phyloP scores from a whole-genome alignment of 2,113 vertebrate genomes.

The Nicator chloris region DNA sequence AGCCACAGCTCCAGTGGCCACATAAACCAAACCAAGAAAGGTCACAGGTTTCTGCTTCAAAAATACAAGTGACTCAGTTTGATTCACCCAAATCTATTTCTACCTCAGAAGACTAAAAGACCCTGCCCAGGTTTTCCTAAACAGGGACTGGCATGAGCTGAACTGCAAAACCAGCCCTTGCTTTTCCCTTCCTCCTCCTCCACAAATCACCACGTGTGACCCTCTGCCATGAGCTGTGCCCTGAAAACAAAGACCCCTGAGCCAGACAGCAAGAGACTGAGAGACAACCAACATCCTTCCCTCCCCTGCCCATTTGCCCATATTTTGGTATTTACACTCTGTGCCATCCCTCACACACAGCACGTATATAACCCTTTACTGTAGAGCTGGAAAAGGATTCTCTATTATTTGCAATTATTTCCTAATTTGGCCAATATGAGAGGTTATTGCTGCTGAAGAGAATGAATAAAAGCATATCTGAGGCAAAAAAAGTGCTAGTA shows the following conservation, averaged over 20 bases:
- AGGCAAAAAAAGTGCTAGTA: slow-evolving; percentile 61
- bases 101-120: background rate
- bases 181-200: background rate
- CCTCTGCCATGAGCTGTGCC: background rate
- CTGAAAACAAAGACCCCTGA: background rate
- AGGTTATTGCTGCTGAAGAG: slow-evolving; percentile 64
- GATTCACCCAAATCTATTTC: background rate
- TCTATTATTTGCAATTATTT: slow-evolving; percentile 69
- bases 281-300: background rate
- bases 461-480: slow-evolving; percentile 67
- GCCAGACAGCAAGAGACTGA: background rate
- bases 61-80: background rate
- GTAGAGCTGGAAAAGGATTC: slow-evolving; percentile 29
- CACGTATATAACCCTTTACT: slow-evolving; percentile 37
- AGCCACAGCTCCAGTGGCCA: background rate
- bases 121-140: background rate
- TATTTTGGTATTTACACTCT: slow-evolving; percentile 43
- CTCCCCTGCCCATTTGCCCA: background rate
- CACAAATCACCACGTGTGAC: accelerated
- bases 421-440: slow-evolving; percentile 66
- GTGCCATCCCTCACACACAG: background rate
- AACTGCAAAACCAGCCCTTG: background rate
- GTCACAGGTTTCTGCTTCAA: background rate
- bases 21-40: background rate
- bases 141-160: background rate